Conservation (phyloP, 92 coral and sea anemone genomes). For the Palythoa heliodiscus region DNA sequence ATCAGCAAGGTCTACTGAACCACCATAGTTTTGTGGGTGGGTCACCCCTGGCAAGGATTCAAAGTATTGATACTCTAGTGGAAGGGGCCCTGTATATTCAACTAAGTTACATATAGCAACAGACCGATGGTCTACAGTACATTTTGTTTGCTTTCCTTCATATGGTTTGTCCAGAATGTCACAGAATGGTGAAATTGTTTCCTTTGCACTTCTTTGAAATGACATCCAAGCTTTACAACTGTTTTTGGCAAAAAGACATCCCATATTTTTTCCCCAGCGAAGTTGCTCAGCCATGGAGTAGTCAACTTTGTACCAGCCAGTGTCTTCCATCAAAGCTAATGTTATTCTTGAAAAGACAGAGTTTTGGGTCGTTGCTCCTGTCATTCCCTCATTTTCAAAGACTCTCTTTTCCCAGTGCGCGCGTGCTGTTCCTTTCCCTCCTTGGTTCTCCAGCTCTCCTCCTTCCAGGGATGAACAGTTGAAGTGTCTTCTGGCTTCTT, state of each 20-base stretch:
- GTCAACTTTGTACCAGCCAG: constrained; percentile 91
- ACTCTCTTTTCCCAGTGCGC: constrained; percentile 98
- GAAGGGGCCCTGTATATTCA: constrained; percentile 57
- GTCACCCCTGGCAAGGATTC: constrained; percentile 59
- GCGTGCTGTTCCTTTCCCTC: constrained; percentile 73
- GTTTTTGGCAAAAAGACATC: constrained; percentile 88
- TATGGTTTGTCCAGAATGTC: constrained; percentile 29
- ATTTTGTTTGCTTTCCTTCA: constrained; percentile 59
- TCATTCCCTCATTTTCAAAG: constrained; percentile 98
- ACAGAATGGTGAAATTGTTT: constrained; percentile 78
- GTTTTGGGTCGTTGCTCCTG: constrained; percentile 90
- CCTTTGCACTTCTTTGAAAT: constrained; percentile 47
- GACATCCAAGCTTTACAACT: constrained; percentile 98
- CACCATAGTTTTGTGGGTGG: constrained; percentile 75
- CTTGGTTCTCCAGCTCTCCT: constrained; percentile 97
- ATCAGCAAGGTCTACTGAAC: constrained; percentile 84
- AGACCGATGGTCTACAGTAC: constrained; percentile 72
- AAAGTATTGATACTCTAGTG: constrained; percentile 85
- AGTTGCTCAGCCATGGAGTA: constrained; percentile 88
- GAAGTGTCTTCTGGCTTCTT: constrained; percentile 85
- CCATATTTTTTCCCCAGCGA: constrained; percentile 88
- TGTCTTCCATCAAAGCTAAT: constrained; percentile 94
- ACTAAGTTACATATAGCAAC: constrained; percentile 88
- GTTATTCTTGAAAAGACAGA: constrained; percentile 91
- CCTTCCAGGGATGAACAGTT: constrained; percentile 94